Percentiles rank a stretch among this genome's conserved stretches.
Conservation (phyloP, 2,888 invertebrate genomes). For the Cecidostiba fungosa region DNA sequence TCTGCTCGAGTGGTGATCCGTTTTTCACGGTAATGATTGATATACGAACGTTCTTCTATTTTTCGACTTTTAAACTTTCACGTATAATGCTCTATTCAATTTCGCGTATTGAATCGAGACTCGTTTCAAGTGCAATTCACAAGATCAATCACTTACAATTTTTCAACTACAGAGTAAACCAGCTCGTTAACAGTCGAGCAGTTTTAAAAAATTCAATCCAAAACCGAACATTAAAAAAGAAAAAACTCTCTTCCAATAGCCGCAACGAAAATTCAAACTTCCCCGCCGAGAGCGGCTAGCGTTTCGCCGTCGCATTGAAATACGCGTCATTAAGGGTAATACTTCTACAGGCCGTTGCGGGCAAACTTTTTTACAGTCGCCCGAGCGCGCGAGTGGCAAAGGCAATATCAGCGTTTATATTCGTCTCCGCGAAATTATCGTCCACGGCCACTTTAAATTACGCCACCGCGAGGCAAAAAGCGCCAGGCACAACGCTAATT, state of each 20-base stretch:
- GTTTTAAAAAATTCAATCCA: not conserved
- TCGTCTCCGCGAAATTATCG: slow-evolving; percentile 44
- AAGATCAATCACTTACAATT: too few relatives aligned
- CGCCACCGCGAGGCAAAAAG: slow-evolving; percentile 1
- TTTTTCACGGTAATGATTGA: not conserved
- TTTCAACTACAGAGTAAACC: not conserved
- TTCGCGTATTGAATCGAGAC: too few relatives aligned
- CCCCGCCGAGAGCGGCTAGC: not conserved
- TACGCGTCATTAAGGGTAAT: slow-evolving; percentile 28
- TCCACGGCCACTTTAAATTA: slow-evolving; percentile 42
- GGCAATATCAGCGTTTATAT: slow-evolving; percentile 38
- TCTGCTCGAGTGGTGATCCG: not conserved
- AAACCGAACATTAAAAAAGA: not conserved
- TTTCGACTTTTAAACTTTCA: too few relatives aligned
- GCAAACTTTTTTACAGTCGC: slow-evolving; percentile 13
- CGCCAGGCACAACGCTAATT: slow-evolving; percentile 40
- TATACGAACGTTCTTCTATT: too few relatives aligned
- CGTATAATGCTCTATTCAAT: too few relatives aligned
- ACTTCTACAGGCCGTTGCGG: not conserved
- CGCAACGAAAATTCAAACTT: not conserved
- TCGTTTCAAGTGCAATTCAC: too few relatives aligned
- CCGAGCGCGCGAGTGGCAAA: not conserved
- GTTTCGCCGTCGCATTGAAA: slow-evolving; percentile 5
- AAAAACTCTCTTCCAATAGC: not conserved
- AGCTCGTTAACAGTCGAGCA: too few relatives aligned